phyloP scores from a whole-genome alignment of 2,888 invertebrate species.

The Sminthurinus aureus region DNA sequence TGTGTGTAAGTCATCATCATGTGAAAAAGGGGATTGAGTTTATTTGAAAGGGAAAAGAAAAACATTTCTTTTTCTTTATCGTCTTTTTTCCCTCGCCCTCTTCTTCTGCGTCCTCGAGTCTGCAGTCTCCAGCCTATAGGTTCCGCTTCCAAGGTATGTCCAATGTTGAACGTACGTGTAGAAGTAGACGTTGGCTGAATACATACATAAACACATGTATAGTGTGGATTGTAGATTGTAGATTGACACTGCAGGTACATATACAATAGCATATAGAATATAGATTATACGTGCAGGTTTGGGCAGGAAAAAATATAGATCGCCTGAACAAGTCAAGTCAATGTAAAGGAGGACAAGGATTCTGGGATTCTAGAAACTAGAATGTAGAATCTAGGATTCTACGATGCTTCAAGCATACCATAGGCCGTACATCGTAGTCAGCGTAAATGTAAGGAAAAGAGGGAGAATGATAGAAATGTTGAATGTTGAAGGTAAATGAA shows the following conservation, averaged over 20 bases:
- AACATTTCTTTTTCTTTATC: constrained; percentile 3
- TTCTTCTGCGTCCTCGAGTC: not conserved
- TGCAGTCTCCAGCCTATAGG: not conserved
- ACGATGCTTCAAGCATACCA: too few species aligned
- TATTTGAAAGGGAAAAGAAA: not conserved
- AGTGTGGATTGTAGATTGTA: not conserved
- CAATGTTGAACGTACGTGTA: not conserved
- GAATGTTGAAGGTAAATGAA: too few species aligned
- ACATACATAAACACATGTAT: not conserved
- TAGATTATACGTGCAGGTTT: not conserved
- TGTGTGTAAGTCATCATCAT: not conserved
- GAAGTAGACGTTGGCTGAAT: not conserved
- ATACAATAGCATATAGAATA: constrained; percentile 10
- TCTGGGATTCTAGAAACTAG: too few species aligned
- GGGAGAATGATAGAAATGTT: too few species aligned
- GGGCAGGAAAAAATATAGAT: not conserved
- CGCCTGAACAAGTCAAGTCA: too few species aligned
- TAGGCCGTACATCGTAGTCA: constrained; percentile 32
- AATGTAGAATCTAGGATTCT: too few species aligned
- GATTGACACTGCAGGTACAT: too few species aligned
- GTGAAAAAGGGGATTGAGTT: constrained; percentile 5
- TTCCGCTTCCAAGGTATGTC: too few species aligned
- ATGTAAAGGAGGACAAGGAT: not conserved
- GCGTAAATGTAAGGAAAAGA: not conserved
- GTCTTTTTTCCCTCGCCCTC: not conserved